Evolutionary conservation across 2,113 vertebrate genomes (phyloP), one percentile per base, ranked within the genome.

Genomic region (Notechis scutatus): DNA sequence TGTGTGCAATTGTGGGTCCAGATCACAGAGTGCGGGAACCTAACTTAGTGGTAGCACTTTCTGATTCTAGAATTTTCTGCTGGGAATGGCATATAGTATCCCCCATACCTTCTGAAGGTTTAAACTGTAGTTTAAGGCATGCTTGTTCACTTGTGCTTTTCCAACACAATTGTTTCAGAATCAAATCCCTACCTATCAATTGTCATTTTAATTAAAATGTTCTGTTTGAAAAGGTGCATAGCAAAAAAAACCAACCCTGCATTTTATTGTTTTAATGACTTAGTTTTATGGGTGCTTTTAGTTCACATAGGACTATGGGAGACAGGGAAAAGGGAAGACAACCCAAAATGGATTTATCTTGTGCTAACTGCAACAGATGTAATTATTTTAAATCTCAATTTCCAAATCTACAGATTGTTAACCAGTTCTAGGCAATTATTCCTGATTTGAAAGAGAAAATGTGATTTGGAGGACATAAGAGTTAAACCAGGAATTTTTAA

Each of bases 331-430:
- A n/a, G 18, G 50, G n/a, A 8, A 55, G 26, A 34, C 1, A 18
- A 26, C 29, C 14, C n/a, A 18, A 14, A n/a, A 54, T 8, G 5
- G 3, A 55, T 56, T 4, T 55, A 87, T 50, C 45, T 29, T 26
- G 5, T 50, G 24, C 11, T 29, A 55, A 55, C 7, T 29, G 1
- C 14, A 54, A n/a, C 29, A 85, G 34, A 26, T 47, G 7, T 85
- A 29, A 85, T 24, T 24, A 4, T 29, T 93, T 92, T 93, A 94
- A 96, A 95, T 95, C 96, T 91, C 89, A 94, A 20, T 97, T 97
- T 96, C 95, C 93, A 93, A 96, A 90, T 39, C 0, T 0, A 87
- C 90, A 47, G 92, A 93, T 52, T 95, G 26, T 95, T 92, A 20
- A 81, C 6, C 69, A 20, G 5, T 81, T 20, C 18, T 39, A 81